Evolutionary conservation across 1,140 invertebrate species (phyloP).

Genomic region (Melanaphis sacchari): DNA sequence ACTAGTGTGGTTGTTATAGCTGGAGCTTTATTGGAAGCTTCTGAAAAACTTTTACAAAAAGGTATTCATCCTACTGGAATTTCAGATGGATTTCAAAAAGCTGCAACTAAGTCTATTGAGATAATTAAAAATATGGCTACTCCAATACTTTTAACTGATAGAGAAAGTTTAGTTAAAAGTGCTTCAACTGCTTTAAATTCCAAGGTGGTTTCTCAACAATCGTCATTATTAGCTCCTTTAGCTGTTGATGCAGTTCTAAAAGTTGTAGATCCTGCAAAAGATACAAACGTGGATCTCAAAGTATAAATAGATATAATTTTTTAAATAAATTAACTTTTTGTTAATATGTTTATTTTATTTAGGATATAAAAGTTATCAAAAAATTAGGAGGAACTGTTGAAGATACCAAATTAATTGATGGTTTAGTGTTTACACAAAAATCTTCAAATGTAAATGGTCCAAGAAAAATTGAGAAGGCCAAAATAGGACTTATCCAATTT

Average conservation of each 20-base stretch:
- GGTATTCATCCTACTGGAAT: constrained; percentile 98
- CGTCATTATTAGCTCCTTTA: constrained; percentile 90
- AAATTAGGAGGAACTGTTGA: constrained; percentile 97
- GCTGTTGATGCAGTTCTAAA: constrained; percentile 96
- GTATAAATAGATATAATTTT: constrained; percentile 59
- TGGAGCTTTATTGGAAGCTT: constrained; percentile 93
- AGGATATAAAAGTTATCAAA: constrained; percentile 95
- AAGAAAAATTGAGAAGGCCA: constrained; percentile 94
- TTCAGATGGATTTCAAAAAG: constrained; percentile 95
- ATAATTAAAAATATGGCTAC: constrained; percentile 87
- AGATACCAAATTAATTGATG: constrained; percentile 95
- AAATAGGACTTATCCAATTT: constrained; percentile 99
- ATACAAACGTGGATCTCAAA: constrained; percentile 74
- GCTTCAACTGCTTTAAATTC: constrained; percentile 98
- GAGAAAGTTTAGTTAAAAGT: constrained; percentile 88
- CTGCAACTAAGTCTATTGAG: constrained; percentile 83
- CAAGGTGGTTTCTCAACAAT: constrained; percentile 99
- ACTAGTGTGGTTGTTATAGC: constrained; percentile 97
- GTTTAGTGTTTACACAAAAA: constrained; percentile 92
- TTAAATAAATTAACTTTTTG: background rate
- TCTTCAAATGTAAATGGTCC: constrained; percentile 90
- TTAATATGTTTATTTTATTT: constrained; percentile 46
- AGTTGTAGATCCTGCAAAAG: constrained; percentile 75
- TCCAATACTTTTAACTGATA: constrained; percentile 86
- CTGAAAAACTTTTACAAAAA: constrained; percentile 89